Evolutionary conservation across 2,888 invertebrate genomes (phyloP), one percentile per base, ranked within the genome.

Genomic region (Pheosia tremula): DNA sequence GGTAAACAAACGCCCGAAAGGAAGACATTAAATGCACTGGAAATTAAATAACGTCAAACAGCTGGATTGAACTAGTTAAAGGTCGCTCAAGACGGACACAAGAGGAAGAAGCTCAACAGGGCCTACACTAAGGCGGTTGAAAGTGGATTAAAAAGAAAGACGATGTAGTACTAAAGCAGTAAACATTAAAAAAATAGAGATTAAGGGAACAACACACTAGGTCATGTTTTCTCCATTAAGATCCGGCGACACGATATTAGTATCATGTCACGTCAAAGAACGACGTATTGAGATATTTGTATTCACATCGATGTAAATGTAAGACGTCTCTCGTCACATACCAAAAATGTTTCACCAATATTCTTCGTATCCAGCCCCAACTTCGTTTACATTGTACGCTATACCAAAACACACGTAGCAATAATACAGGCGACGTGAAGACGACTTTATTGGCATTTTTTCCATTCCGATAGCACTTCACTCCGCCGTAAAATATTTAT

Each of bases 401-500:
- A 6, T 8, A 39, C 13, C 38, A 63, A 64, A 58, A 63, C 41
- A 58, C 58, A 24, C 47, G 45, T 47, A 8, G 47, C 57, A 56
- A 45, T 58, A 56, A 60, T 56, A 56, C 47, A 38, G 10, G 8
- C 9, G 9, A 56, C 56, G 39, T 57, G 11, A 45, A 39, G 57
- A 38, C 49, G 10, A 43, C 43, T 55, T 66, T 65, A 77, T 64
- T 71, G 64, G 1, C 63, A 67, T 56, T 68, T 74, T 72, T 74
- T 65, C 69, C 66, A 63, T 57, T 54, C 56, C 62, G 59, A 67
- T 68, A 65, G 67, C 68, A 71, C 72, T 78, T 70, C 69, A 64
- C 65, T 60, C 63, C 58, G 61, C 60, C 66, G 61, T 81, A 79
- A 81, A 81, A 79, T 78, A 78, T 81, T 80, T 76, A 79, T 78